These are phyloP conservation scores for Drosophila burlai DNA, from an alignment of 1,140 invertebrate species.

Conservation along the genomic window DNA sequence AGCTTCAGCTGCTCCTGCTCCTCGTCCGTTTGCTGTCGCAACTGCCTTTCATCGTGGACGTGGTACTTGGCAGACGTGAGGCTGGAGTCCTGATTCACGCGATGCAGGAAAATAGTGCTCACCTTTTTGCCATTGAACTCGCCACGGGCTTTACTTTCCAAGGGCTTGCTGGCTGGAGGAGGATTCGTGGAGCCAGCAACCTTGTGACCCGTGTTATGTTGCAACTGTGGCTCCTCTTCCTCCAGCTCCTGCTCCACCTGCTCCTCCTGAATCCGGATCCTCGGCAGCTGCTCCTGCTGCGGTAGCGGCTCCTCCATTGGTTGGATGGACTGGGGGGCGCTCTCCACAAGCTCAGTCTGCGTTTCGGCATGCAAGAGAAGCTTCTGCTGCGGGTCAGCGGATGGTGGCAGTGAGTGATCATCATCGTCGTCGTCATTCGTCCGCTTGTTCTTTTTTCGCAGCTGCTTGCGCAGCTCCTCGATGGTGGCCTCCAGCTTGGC, in stretches of 20 bases:
- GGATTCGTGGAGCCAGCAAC: constrained; percentile 10
- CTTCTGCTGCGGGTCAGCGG: constrained; percentile 47
- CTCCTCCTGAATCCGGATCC: constrained; percentile 6
- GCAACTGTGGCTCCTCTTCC: neutral
- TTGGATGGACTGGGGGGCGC: neutral
- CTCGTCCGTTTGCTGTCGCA: constrained; percentile 9
- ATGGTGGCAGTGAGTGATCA: constrained; percentile 35
- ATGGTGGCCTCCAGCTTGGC: constrained; percentile 46
- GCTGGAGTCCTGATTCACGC: constrained; percentile 64
- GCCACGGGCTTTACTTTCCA: constrained; percentile 40
- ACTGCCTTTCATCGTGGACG: constrained; percentile 22
- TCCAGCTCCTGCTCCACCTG: neutral
- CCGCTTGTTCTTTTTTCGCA: constrained; percentile 46
- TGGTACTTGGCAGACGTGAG: constrained; percentile 29
- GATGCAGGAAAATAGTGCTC: constrained; percentile 66
- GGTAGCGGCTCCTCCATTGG: neutral
- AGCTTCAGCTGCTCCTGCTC: constrained; percentile 11
- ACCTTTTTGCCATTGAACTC: constrained; percentile 73
- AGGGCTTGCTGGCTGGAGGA: constrained; percentile 10
- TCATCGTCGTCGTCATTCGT: constrained; percentile 47
- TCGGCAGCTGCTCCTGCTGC: constrained; percentile 1
- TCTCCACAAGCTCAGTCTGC: constrained; percentile 43
- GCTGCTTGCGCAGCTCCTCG: constrained; percentile 56
- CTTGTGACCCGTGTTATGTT: constrained; percentile 11
- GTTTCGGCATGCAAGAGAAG: constrained; percentile 52